Conservation (phyloP, 1,140 invertebrate genomes). For the Drosophila funebris region DNA sequence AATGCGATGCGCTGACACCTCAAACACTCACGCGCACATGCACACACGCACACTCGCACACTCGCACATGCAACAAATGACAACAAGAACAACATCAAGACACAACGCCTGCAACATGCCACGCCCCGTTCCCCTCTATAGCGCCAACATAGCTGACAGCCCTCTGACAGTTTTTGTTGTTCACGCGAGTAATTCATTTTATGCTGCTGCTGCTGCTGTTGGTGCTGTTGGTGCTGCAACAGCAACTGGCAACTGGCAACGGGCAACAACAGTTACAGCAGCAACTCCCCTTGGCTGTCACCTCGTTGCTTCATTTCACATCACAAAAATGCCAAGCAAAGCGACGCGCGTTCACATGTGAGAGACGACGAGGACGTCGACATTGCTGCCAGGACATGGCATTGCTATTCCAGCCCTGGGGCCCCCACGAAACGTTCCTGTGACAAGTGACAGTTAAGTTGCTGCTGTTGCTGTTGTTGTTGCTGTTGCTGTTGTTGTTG, state of each 20-base stretch:
- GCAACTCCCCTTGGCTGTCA: constrained; percentile 71
- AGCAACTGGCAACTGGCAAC: constrained; percentile 29
- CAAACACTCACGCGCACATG: constrained; percentile 35
- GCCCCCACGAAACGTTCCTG: constrained; percentile 64
- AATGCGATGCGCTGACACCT: constrained; percentile 76
- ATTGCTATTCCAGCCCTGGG: constrained; percentile 33
- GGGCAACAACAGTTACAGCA: constrained; percentile 43
- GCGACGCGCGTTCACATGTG: constrained; percentile 83
- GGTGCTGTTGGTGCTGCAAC: constrained; percentile 43
- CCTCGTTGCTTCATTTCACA: constrained; percentile 83
- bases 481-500: constrained; percentile 20
- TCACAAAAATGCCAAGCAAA: constrained; percentile 82
- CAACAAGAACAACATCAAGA: constrained; percentile 30
- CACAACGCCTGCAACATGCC: constrained; percentile 52
- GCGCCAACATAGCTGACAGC: constrained; percentile 74
- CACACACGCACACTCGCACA: constrained; percentile 16
- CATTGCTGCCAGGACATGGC: constrained; percentile 46
- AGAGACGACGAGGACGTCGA: constrained; percentile 65
- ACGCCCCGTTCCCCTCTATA: constrained; percentile 3
- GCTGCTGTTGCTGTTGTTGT: constrained; percentile 51
- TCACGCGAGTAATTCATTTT: constrained; percentile 84
- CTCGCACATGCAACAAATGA: constrained; percentile 29
- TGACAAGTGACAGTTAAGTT: constrained; percentile 84
- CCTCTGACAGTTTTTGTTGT: constrained; percentile 83
- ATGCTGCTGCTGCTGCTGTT: constrained; percentile 54